phyloP scores from a whole-genome alignment of 2,888 invertebrate genomes.

The Nemurella pictetii region DNA sequence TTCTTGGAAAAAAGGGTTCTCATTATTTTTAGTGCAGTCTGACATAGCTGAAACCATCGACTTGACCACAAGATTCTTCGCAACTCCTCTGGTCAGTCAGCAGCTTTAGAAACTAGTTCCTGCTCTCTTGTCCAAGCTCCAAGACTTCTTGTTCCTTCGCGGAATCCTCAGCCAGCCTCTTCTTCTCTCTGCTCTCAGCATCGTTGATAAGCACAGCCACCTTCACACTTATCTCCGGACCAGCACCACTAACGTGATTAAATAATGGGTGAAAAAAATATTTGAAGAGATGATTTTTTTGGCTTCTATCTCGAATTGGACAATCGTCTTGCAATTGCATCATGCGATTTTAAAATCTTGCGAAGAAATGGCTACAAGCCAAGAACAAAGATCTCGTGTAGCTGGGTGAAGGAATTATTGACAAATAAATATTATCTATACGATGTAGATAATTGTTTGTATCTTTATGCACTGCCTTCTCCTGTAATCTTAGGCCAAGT shows the following conservation, averaged over 20 bases:
- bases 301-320: background rate
- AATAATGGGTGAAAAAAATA: background rate
- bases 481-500: background rate
- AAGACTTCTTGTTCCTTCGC: background rate
- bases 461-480: background rate
- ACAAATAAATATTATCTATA: background rate
- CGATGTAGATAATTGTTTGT: background rate
- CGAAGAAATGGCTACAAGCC: background rate
- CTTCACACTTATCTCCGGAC: background rate
- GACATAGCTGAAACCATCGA: background rate
- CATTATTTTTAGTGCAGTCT: background rate
- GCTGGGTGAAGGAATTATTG: background rate
- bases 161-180: too few relatives aligned
- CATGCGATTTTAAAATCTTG: background rate
- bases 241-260: background rate
- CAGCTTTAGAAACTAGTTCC: background rate
- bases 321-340: background rate
- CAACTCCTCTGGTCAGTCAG: background rate
- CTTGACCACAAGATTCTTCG: background rate
- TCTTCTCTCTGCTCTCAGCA: background rate
- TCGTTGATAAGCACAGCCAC: background rate
- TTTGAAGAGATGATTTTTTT: background rate
- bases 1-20: background rate
- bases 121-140: background rate
- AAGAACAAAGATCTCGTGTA: background rate